These are phyloP conservation scores for Craterocephalus amniculus DNA, from an alignment of 2,797 vertebrate species.

Conservation along the genomic window DNA sequence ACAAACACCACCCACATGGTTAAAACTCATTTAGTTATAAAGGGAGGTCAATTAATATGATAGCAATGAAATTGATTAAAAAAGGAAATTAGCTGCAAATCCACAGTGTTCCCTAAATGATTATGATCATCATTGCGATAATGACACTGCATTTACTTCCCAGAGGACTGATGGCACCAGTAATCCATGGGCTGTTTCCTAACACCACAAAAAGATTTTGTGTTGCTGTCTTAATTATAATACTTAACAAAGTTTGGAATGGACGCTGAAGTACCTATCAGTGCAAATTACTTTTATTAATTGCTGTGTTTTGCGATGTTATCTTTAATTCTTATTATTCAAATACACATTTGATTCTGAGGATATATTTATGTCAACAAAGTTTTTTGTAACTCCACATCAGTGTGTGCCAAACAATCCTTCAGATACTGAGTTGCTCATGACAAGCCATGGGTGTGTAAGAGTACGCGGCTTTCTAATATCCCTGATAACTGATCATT, in stretches of 20 bases:
- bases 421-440: neutral
- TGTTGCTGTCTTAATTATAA: neutral
- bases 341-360: neutral
- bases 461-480: neutral
- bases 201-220: neutral
- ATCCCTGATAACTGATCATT: neutral
- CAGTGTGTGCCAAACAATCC: neutral
- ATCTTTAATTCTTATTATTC: neutral
- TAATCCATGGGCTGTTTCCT: neutral
- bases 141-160: neutral
- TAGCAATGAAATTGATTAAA: conserved; percentile 22
- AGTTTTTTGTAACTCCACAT: neutral
- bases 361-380: neutral
- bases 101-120: conserved; percentile 15
- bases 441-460: neutral
- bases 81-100: conserved; percentile 11
- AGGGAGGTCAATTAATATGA: conserved; percentile 28
- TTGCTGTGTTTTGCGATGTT: neutral
- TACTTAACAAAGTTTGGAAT: neutral
- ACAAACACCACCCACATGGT: conserved; percentile 40
- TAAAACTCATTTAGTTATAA: conserved; percentile 16
- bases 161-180: neutral
- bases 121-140: conserved; percentile 11
- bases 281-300: neutral
- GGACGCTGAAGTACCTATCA: neutral